phyloP scores from a whole-genome alignment of 2,113 vertebrate species.

The Haliaeetus leucogaster region DNA sequence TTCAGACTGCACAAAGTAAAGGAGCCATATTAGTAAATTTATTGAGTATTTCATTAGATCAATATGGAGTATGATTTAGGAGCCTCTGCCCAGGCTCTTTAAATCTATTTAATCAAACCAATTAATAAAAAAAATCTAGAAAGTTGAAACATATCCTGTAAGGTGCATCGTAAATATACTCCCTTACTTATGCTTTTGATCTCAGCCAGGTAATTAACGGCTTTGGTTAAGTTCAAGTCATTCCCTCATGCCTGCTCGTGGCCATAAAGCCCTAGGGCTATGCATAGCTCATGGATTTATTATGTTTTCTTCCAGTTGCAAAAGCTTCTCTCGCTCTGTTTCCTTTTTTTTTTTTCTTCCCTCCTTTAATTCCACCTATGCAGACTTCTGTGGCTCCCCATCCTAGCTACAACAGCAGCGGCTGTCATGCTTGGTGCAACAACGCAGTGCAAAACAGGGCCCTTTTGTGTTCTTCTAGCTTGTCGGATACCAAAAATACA shows the following conservation, averaged over 20 bases:
- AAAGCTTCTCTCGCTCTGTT: slow-evolving; percentile 61
- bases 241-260: slow-evolving; percentile 74
- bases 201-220: slow-evolving; percentile 82
- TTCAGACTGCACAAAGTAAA: slow-evolving; percentile 78
- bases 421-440: not conserved
- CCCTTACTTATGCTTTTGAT: slow-evolving; percentile 79
- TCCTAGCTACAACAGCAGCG: not conserved
- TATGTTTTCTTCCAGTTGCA: slow-evolving; percentile 71
- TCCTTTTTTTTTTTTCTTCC: not conserved
- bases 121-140: slow-evolving; percentile 82
- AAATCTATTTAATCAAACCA: slow-evolving; percentile 86
- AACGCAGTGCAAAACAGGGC: not conserved
- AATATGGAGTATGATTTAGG: slow-evolving; percentile 83
- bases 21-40: slow-evolving; percentile 81
- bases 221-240: slow-evolving; percentile 79
- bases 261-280: slow-evolving; percentile 74
- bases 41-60: slow-evolving; percentile 86
- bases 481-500: not conserved
- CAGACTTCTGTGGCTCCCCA: slow-evolving; percentile 21
- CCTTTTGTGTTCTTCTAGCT: not conserved
- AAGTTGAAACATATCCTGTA: slow-evolving; percentile 79
- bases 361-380: slow-evolving; percentile 54
- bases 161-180: slow-evolving; percentile 81
- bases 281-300: slow-evolving; percentile 77
- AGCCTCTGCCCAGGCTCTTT: slow-evolving; percentile 75